Percentiles rank a stretch among this genome's conserved stretches.
phyloP scores from a whole-genome alignment of 2,113 vertebrate genomes.

The Polypterus senegalus region DNA sequence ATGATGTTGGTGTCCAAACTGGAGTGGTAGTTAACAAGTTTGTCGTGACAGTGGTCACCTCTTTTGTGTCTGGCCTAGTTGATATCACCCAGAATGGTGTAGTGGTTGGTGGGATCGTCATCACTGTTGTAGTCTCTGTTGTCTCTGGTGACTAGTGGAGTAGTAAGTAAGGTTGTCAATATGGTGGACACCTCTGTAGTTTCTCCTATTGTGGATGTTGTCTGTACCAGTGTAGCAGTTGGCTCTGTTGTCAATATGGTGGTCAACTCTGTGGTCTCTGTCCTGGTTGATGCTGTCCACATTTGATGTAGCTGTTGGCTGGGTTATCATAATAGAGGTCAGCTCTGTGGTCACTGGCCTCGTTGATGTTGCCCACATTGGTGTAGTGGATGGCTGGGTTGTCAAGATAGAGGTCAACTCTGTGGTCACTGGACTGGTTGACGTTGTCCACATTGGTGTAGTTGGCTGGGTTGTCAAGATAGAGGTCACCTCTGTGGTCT shows the following conservation, averaged over 20 bases:
- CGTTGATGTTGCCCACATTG: too few relatives aligned
- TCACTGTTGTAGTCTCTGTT: not conserved
- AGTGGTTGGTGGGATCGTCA: conserved; percentile 1
- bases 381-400: not conserved
- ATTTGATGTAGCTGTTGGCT: not conserved
- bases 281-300: too few relatives aligned
- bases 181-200: not conserved
- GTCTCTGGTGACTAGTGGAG: conserved; percentile 3
- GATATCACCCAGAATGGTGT: conserved; percentile 3
- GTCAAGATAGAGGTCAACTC: not conserved
- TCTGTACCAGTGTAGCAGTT: not conserved
- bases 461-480: not conserved
- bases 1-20: not conserved
- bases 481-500: conserved; percentile 2
- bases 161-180: conserved; percentile 4
- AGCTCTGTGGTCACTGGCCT: not conserved
- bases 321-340: not conserved
- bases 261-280: not conserved
- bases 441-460: not conserved
- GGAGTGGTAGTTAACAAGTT: not conserved
- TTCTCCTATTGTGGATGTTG: not conserved
- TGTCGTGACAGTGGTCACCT: conserved; percentile 9
- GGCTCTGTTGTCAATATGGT: not conserved
- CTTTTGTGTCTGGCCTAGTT: not conserved
- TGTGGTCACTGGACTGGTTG: conserved; percentile 6